A percentile compares a stretch with the other conserved stretches of the same genome.
These are phyloP conservation scores for Syndactyla subalaris DNA, from an alignment of 2,797 vertebrate species.

Conservation along the genomic window DNA sequence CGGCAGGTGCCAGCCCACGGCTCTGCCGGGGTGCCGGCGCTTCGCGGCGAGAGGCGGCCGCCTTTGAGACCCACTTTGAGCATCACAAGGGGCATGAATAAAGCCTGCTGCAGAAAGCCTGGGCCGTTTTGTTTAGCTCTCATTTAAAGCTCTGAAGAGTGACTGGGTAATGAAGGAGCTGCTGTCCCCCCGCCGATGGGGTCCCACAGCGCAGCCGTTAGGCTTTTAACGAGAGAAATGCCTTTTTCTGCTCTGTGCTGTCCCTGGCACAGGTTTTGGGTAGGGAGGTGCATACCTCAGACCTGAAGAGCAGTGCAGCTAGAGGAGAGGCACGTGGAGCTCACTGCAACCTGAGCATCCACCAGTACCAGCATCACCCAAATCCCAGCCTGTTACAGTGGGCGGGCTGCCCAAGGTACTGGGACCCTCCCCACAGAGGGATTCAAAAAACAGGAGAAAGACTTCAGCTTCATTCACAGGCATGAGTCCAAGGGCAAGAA, in stretches of 20 bases:
- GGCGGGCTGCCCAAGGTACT: neutral
- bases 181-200: neutral
- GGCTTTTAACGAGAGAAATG: neutral
- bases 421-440: neutral
- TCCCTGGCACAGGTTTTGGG: neutral
- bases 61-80: neutral
- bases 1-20: neutral
- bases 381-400: neutral
- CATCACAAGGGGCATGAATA: neutral
- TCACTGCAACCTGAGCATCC: neutral
- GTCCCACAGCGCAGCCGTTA: neutral
- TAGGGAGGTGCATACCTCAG: neutral
- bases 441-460: neutral
- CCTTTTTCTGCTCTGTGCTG: neutral
- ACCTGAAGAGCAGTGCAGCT: neutral
- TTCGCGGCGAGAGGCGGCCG: accelerated
- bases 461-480: neutral
- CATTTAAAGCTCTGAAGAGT: constrained; percentile 9
- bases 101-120: constrained; percentile 1
- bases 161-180: constrained; percentile 46
- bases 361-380: accelerated
- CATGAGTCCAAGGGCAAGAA: neutral
- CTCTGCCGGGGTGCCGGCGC: neutral
- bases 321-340: neutral
- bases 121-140: constrained; percentile 11